Evolutionary conservation across 2,888 invertebrate species (phyloP), one percentile per base, ranked within the genome.

Genomic region (Dryocosmus kuriphilus): DNA sequence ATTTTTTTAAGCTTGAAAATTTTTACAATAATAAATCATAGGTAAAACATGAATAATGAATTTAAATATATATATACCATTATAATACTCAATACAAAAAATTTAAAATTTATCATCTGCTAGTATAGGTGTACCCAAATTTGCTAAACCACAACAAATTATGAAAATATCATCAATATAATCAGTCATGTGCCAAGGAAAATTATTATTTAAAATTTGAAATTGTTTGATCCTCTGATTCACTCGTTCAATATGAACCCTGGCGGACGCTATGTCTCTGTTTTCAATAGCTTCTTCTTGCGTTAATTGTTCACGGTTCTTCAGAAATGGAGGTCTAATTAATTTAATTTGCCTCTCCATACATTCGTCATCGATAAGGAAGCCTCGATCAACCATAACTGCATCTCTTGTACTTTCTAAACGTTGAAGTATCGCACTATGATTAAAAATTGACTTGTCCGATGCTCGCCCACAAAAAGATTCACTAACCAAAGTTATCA

Each of bases 401-500:
- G 46, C 77, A 74, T 82, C 81, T 38, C 75, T 74, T 38, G 19
- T 41, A 74, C 79, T 76, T 79, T 81, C 57, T 83, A 81, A 7
- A 80, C 81, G 82, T 85, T 85, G 78, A 8, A 79, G 35, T 38
- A 83, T 32, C 57, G 60, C 75, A 78, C 75, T 80, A 16, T 80
- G 73, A 30, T 75, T 46, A 71, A 82, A 82, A 19, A 83, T 80
- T 5, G 24, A 27, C 22, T 30, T 77, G 57, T 81, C 79, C 30
- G 46, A 57, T 11, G 41, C 61, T 76, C 80, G 27, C 24, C 81
- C 83, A 8, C 79, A 80, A 63, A 83, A 86, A 1, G 79, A 75
- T 75, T 81, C 79, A 65, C 83, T 85, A 4, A 87, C 62, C 77
- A 77, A 85, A 27, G 82, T 79, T 57, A 86, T 84, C n/a, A 80